Base-by-base conservation (phyloP, 2,113 vertebrate species). In the Holacanthus passer region DNA sequence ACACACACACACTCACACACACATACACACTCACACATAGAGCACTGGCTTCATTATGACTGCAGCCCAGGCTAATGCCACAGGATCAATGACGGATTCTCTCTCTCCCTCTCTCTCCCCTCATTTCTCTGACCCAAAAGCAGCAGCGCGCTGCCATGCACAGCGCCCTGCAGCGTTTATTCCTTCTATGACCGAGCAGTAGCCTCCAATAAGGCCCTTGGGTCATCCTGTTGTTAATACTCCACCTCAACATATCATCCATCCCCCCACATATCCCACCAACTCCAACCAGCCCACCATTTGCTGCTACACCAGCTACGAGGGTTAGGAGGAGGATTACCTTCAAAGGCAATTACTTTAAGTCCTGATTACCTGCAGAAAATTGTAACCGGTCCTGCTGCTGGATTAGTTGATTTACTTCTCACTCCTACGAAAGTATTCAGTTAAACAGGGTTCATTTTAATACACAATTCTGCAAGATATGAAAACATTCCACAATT, bases 31-130 rank as follows among this genome's bases (percentile, higher is more conserved):
- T n/a, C n/a, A n/a, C n/a, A n/a, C n/a, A n/a, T n/a, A n/a, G n/a
- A 70, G 41, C 65, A 55, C 32, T 60, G 60, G 81, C 60, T 88
- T 92, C 80, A 89, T 90, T 92, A 90, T 78, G 55, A 87, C 81
- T 83, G 79, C 81, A 85, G 87, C 78, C 68, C 73, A 62, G 66
- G 85, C 86, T 91, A 90, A 93, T 86, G 83, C 88, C 84, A 91
- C 82, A 79, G 73, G 87, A 93, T 93, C 93, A 93, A 88, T 94
- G 91, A 89, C 92, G 87, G 83, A 89, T 65, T 63, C 73, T 81
- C 73, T 52, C 79, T 41, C 76, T 71, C 56, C 59, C 72, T 59
- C 71, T 67, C 81, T 41, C 66, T 52, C 82, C 68, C 17, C 55
- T 89, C 43, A 68, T 82, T 68, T 70, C 73, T 87, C 71, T 90